A percentile compares a stretch with the other conserved stretches of the same genome.
Conservation (phyloP, 2,888 invertebrate genomes). For the Acronicta alni region DNA sequence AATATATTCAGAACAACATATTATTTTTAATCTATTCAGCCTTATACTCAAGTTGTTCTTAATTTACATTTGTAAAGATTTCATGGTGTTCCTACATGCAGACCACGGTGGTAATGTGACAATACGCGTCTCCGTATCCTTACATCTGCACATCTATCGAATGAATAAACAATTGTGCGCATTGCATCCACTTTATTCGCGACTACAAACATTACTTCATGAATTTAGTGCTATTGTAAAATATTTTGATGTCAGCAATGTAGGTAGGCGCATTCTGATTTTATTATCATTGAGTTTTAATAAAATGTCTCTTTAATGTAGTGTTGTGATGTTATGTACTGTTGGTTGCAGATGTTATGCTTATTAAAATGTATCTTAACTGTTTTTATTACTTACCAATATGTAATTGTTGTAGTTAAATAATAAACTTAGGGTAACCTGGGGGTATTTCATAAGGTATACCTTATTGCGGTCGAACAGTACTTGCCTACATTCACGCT, state of each 20-base stretch:
- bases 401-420: too few relatives aligned
- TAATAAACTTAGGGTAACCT: too few relatives aligned
- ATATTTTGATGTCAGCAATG: conserved; percentile 56
- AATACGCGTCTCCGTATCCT: conserved; percentile 39
- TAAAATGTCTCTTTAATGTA: conserved; percentile 33
- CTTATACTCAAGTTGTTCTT: not conserved
- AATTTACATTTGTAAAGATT: not conserved
- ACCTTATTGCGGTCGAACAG: too few relatives aligned
- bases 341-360: not conserved
- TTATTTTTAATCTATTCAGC: too few relatives aligned
- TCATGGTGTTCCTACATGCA: conserved; percentile 40
- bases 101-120: conserved; percentile 46
- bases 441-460: too few relatives aligned
- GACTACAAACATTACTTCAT: conserved; percentile 57
- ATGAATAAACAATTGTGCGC: conserved; percentile 61
- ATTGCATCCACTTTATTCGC: conserved; percentile 53
- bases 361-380: not conserved
- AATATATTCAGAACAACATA: too few relatives aligned
- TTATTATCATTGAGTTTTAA: conserved; percentile 51
- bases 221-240: conserved; percentile 63
- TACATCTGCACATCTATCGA: conserved; percentile 56
- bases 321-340: conserved; percentile 1
- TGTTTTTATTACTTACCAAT: too few relatives aligned
- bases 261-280: conserved; percentile 43
- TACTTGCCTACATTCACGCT: too few relatives aligned